Percentiles rank a stretch among this genome's conserved stretches.
Conservation (phyloP, 2,113 vertebrate genomes). For the Solea solea region DNA sequence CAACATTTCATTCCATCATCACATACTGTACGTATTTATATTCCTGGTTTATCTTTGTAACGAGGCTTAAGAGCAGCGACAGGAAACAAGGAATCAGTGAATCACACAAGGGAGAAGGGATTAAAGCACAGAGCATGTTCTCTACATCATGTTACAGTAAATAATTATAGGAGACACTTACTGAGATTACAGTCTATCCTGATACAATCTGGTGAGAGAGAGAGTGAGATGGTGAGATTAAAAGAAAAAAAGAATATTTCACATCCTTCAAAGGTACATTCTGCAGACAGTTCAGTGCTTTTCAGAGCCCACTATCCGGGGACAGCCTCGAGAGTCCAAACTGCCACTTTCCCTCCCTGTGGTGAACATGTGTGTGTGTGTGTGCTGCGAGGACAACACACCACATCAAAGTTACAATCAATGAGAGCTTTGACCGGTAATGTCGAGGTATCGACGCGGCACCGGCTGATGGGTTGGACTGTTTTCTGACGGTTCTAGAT, state of each 20-base stretch:
- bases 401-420: conserved; percentile 50
- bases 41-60: conserved; percentile 39
- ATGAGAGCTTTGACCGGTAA: conserved; percentile 42
- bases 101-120: conserved; percentile 30
- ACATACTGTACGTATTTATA: conserved; percentile 7
- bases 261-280: conserved; percentile 95
- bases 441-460: conserved; percentile 41
- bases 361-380: conserved; percentile 53
- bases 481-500: conserved; percentile 35
- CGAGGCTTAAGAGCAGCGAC: conserved; percentile 26
- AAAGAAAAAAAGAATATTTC: conserved; percentile 82
- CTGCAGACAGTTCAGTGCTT: conserved; percentile 86
- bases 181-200: conserved; percentile 98
- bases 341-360: conserved; percentile 76
- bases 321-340: conserved; percentile 87
- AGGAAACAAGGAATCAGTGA: conserved; percentile 44
- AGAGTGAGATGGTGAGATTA: conserved; percentile 88
- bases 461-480: conserved; percentile 18
- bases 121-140: conserved; percentile 54
- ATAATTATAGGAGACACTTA: conserved; percentile 88
- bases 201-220: conserved; percentile 95
- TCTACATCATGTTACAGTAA: conserved; percentile 62
- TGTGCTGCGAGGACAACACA: conserved; percentile 38
- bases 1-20: conserved; percentile 39
- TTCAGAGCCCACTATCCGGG: conserved; percentile 90